phyloP scores from a whole-genome alignment of 2,113 vertebrate genomes.

The Apteryx mantelli region DNA sequence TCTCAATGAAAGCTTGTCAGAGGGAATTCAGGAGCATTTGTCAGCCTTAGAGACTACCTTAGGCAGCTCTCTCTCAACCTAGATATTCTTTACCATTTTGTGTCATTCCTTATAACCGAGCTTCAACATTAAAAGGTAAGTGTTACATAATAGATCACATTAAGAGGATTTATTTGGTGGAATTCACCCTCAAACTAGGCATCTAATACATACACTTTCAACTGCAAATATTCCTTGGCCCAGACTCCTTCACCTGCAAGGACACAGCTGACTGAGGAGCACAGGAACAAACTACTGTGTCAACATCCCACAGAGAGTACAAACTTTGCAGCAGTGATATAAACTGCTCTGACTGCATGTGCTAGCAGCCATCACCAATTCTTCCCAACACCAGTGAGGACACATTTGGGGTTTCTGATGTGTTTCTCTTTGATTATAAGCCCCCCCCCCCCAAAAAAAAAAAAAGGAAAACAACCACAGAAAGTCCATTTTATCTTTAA shows the following conservation, averaged over 20 bases:
- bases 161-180: not conserved
- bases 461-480: not conserved
- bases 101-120: not conserved
- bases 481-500: not conserved
- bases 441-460: too few species aligned
- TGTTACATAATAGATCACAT: not conserved
- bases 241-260: not conserved
- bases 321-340: not conserved
- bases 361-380: not conserved
- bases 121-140: not conserved
- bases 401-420: not conserved
- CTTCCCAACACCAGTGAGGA: not conserved
- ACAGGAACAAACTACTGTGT: not conserved
- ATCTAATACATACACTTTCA: not conserved
- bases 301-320: fast-evolving
- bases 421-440: not conserved
- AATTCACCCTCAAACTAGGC: not conserved
- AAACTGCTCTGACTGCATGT: not conserved
- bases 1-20: not conserved
- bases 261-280: not conserved
- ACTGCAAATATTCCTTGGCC: not conserved
- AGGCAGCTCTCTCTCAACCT: not conserved
- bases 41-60: not conserved
- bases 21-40: not conserved
- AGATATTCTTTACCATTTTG: not conserved